Evolutionary conservation across 1,140 invertebrate genomes (phyloP).

Genomic region (Calosoma granatense): DNA sequence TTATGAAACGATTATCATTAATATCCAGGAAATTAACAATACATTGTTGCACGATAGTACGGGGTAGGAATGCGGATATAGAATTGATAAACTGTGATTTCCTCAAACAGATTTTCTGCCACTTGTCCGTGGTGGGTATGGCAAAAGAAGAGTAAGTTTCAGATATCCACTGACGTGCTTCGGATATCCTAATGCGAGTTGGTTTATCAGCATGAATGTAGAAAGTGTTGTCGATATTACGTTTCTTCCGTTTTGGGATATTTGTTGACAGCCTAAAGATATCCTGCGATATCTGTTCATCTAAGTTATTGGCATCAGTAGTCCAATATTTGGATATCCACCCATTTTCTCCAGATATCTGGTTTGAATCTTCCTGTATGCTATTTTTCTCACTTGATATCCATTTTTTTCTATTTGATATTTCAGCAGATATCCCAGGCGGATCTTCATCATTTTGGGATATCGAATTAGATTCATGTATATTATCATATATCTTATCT

Average conservation of each 20-base stretch:
- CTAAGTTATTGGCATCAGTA: no score
- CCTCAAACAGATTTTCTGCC: slow-evolving; percentile 65
- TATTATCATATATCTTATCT: no score
- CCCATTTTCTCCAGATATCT: no score
- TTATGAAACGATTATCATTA: slow-evolving; percentile 63
- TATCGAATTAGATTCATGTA: no score
- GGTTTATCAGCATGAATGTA: slow-evolving; percentile 39
- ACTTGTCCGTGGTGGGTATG: slow-evolving; percentile 66
- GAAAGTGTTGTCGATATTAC: slow-evolving; percentile 32
- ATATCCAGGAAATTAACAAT: slow-evolving; percentile 65
- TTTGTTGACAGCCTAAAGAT: no score
- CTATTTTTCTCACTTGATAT: slow-evolving; percentile 5
- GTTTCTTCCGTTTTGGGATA: slow-evolving; percentile 12
- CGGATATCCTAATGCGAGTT: slow-evolving; percentile 43
- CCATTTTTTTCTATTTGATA: no score
- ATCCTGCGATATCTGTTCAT: no score
- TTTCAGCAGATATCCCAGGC: no score
- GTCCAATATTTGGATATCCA: no score
- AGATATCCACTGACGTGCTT: slow-evolving; percentile 72
- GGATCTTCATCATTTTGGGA: no score
- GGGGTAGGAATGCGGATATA: slow-evolving; percentile 61
- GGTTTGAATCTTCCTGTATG: background rate
- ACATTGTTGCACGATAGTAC: slow-evolving; percentile 59
- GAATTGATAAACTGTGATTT: slow-evolving; percentile 70
- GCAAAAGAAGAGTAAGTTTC: slow-evolving; percentile 75